Conservation (phyloP, 2,797 vertebrate genomes). For the Anguilla obscura region DNA sequence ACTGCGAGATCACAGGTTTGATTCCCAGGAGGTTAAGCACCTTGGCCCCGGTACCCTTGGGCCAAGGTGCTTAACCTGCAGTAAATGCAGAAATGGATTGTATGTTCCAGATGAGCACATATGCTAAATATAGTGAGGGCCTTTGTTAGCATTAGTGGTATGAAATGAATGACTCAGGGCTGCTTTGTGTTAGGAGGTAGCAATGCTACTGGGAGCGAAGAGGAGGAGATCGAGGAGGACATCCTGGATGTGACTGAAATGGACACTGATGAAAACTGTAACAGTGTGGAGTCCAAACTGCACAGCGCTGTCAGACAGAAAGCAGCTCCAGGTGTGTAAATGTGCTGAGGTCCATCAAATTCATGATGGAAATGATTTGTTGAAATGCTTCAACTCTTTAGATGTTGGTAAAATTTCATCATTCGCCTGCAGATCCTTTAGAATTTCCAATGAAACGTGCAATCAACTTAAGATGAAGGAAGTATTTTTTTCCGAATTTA, state of each 20-base stretch:
- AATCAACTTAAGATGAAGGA: too few relatives aligned
- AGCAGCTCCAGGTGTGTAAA: not conserved
- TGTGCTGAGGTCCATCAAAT: too few relatives aligned
- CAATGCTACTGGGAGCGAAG: constrained; percentile 30
- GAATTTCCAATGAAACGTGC: not conserved
- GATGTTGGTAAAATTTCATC: not conserved
- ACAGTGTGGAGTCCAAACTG: not conserved
- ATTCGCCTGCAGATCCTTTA: not conserved
- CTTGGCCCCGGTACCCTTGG: not conserved
- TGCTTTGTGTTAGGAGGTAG: not conserved
- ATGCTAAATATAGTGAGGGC: not conserved
- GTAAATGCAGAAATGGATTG: too few relatives aligned
- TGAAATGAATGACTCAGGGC: not conserved
- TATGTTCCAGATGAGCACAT: not conserved
- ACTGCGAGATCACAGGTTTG: not conserved
- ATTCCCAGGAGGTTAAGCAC: not conserved
- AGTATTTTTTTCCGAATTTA: too few relatives aligned
- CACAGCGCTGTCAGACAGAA: not conserved
- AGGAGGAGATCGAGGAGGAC: constrained; percentile 40
- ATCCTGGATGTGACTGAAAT: constrained; percentile 17
- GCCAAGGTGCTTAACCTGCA: not conserved
- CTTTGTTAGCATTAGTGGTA: constrained; percentile 14
- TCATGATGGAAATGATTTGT: not conserved
- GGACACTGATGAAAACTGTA: constrained; percentile 20
- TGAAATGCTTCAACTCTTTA: not conserved